Conservation (phyloP, 1,140 invertebrate species). For the Halictus rubicundus region DNA sequence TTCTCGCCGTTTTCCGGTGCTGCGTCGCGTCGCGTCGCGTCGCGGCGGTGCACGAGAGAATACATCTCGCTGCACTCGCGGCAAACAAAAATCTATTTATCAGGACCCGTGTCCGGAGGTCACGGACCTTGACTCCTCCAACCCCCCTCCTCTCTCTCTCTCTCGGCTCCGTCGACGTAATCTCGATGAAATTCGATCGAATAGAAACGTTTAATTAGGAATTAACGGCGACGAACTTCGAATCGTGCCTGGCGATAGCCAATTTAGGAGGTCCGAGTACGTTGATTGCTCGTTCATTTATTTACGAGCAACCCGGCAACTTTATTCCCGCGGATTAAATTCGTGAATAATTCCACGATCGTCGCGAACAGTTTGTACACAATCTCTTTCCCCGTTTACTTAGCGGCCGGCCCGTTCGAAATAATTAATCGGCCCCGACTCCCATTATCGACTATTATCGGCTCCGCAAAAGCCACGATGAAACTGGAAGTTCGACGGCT, state of each 20-base stretch:
- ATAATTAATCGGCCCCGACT: constrained; percentile 35
- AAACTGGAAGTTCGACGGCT: constrained; percentile 24
- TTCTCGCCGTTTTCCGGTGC: constrained; percentile 13
- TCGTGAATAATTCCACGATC: not conserved
- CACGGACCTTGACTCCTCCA: too few relatives aligned
- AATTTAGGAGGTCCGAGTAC: not conserved
- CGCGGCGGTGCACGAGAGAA: too few relatives aligned
- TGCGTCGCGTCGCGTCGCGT: not conserved
- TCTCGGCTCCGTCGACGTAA: too few relatives aligned
- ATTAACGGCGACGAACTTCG: too few relatives aligned
- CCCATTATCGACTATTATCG: constrained; percentile 42
- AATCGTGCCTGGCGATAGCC: too few relatives aligned
- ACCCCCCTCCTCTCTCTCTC: too few relatives aligned
- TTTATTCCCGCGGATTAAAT: not conserved
- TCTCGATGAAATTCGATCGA: too few relatives aligned
- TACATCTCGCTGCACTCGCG: too few relatives aligned
- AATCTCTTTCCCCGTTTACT: constrained; percentile 30
- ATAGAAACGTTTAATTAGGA: too few relatives aligned
- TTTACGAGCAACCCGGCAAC: not conserved
- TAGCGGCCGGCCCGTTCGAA: not conserved
- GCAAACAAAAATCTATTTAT: not conserved
- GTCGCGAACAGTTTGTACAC: not conserved
- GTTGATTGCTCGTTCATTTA: not conserved
- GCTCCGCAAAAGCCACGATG: constrained; percentile 19
- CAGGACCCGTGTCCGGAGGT: not conserved